A percentile compares a stretch with the other conserved stretches of the same genome.
Conservation (phyloP, 2,113 vertebrate genomes). For the Spilogale gracilis region DNA sequence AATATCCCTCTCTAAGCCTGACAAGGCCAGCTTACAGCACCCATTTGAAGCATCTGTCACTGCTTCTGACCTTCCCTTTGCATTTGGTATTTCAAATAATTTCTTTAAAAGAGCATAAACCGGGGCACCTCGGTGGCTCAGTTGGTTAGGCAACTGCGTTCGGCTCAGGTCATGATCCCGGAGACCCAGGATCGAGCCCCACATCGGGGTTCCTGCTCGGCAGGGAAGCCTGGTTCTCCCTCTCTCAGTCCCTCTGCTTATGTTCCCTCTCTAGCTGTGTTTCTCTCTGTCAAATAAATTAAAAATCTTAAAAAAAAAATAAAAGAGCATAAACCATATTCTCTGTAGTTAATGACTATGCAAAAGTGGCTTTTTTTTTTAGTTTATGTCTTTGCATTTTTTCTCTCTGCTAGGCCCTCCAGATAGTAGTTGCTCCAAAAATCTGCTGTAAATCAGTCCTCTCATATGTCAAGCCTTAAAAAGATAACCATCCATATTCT, state of each 20-base stretch:
- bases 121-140: no score
- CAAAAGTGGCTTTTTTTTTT: constrained; percentile 15
- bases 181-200: no score
- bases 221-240: no score
- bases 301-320: no score
- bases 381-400: not conserved
- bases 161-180: no score
- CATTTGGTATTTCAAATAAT: not conserved
- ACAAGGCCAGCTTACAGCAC: not conserved
- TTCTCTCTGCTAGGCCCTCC: constrained; percentile 4
- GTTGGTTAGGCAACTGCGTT: no score
- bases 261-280: no score
- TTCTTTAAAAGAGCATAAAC: no score
- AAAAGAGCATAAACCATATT: not conserved
- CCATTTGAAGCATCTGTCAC: not conserved
- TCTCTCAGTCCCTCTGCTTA: no score
- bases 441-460: constrained; percentile 50
- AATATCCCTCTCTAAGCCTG: not conserved
- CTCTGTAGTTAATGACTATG: constrained; percentile 50
- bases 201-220: no score
- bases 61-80: not conserved
- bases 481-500: not conserved
- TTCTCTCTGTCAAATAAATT: no score
- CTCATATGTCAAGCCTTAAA: constrained; percentile 2
- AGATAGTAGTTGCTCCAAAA: constrained; percentile 61